These are phyloP conservation scores for Lycaena phlaeas DNA, from an alignment of 2,888 invertebrate genomes.

Conservation along the genomic window DNA sequence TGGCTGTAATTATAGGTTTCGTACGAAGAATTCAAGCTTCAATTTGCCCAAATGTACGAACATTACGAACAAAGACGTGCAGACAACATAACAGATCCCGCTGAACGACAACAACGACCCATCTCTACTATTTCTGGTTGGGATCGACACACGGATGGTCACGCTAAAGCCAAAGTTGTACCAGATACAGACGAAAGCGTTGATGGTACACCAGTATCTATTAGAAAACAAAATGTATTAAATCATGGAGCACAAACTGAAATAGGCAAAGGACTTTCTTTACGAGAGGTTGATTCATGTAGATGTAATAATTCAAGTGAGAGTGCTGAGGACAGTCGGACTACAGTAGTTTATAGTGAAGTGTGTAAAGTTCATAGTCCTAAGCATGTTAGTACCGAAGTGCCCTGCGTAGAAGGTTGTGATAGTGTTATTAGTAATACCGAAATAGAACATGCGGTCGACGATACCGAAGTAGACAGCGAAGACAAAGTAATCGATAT, in stretches of 20 bases:
- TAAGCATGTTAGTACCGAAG: constrained; percentile 39
- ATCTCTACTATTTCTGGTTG: constrained; percentile 97
- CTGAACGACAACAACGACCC: constrained; percentile 91
- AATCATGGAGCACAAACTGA: constrained; percentile 64
- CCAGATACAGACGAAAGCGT: constrained; percentile 32
- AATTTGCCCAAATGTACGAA: constrained; percentile 98
- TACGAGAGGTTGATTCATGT: constrained; percentile 58
- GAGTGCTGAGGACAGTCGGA: constrained; percentile 35
- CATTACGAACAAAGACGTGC: constrained; percentile 95
- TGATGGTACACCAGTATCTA: constrained; percentile 30
- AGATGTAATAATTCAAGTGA: constrained; percentile 34
- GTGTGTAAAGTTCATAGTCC: constrained; percentile 76
- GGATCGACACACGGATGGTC: constrained; percentile 76
- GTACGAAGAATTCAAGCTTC: constrained; percentile 97
- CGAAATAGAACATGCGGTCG: constrained; percentile 40
- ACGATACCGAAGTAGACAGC: constrained; percentile 27
- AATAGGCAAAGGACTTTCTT: constrained; percentile 54
- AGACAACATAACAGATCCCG: constrained; percentile 95
- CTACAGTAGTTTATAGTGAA: constrained; percentile 73
- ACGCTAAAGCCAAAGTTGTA: constrained; percentile 20
- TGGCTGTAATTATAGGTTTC: constrained; percentile 90
- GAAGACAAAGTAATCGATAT: constrained; percentile 30
- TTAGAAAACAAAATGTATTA: constrained; percentile 37
- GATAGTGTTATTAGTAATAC: constrained; percentile 42
- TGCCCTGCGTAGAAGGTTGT: constrained; percentile 43